phyloP scores from a whole-genome alignment of 2,888 invertebrate genomes.

The Bombylius discolor region DNA sequence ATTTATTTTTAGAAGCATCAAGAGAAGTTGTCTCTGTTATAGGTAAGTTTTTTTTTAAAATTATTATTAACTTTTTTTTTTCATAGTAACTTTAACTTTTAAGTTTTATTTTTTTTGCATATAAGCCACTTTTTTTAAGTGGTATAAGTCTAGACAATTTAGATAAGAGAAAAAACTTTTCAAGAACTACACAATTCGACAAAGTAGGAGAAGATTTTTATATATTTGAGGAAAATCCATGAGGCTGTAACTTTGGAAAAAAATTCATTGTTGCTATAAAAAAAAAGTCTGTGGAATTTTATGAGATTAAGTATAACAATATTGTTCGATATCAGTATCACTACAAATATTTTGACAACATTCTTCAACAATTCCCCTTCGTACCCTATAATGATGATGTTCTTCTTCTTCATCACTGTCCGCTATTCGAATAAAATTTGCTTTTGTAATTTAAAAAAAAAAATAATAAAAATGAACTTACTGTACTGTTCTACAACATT shows the following conservation, averaged over 20 bases:
- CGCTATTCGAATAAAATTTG: background rate
- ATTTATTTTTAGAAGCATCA: conserved; percentile 47
- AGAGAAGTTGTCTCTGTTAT: conserved; percentile 48
- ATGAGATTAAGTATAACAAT: background rate
- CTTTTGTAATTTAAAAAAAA: background rate
- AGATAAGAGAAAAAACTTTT: too few species aligned
- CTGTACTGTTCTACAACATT: too few species aligned
- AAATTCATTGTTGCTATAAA: too few species aligned
- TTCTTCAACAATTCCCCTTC: conserved; percentile 6
- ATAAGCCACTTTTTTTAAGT: too few species aligned
- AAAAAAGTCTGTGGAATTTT: background rate
- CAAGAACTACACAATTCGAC: too few species aligned
- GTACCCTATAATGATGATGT: conserved; percentile 1
- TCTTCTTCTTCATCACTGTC: background rate
- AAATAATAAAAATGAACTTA: background rate
- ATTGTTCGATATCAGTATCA: conserved; percentile 1
- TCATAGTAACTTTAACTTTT: too few species aligned
- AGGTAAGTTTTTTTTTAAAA: conserved; percentile 40
- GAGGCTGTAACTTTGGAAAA: too few species aligned
- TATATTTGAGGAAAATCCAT: too few species aligned
- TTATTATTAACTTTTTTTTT: too few species aligned
- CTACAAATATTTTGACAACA: conserved; percentile 6
- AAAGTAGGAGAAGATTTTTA: too few species aligned
- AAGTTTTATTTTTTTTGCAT: too few species aligned
- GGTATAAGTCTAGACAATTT: too few species aligned